These are phyloP conservation scores for Diadumene lineata DNA, from an alignment of 92 coral and sea anemone genomes.

Conservation along the genomic window DNA sequence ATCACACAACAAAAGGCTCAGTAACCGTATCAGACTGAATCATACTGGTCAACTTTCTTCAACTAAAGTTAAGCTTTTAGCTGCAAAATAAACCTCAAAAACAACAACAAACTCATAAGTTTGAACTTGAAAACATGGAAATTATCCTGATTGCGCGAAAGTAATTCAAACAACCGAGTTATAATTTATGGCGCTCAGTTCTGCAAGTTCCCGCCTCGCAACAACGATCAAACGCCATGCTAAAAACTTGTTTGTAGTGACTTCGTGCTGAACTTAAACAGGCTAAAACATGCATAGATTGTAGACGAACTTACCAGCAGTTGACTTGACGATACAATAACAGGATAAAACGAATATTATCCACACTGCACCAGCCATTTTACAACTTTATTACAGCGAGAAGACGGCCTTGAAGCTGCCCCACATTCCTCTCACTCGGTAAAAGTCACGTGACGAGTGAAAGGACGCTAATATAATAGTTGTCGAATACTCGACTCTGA, in stretches of 20 bases:
- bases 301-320: slow-evolving; percentile 34
- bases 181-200: neutral
- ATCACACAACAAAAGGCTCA: slow-evolving; percentile 7
- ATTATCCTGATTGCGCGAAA: neutral
- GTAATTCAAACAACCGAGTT: neutral
- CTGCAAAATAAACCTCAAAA: neutral
- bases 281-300: neutral
- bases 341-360: slow-evolving; percentile 28
- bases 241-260: neutral
- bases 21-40: no score
- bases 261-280: neutral
- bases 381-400: slow-evolving; percentile 12
- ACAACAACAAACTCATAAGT: neutral
- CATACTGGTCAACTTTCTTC: slow-evolving; percentile 15
- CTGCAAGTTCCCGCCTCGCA: slow-evolving; percentile 31
- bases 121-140: neutral
- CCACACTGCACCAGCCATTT: slow-evolving; percentile 29
- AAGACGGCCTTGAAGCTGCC: slow-evolving; percentile 26
- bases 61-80: neutral
- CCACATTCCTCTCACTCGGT: slow-evolving; percentile 28
- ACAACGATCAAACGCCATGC: slow-evolving; percentile 18
- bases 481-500: slow-evolving; percentile 16
- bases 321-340: slow-evolving; percentile 4
- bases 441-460: slow-evolving; percentile 27
- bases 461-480: slow-evolving; percentile 32